phyloP scores from a whole-genome alignment of 2,888 invertebrate species.

The Allacma fusca region DNA sequence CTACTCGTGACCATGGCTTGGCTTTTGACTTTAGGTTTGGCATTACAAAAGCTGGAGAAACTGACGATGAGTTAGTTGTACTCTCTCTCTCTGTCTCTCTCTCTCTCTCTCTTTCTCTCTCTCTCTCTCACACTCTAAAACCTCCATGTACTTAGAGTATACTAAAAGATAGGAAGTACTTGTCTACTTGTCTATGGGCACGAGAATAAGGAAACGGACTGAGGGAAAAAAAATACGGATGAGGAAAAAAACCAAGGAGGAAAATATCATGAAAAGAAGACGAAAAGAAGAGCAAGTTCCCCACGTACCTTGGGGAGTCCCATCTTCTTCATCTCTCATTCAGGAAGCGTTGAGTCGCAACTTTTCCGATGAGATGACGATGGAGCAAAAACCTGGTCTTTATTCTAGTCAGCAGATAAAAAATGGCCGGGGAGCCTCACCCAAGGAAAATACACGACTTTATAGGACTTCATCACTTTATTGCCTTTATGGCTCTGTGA shows the following conservation, averaged over 20 bases:
- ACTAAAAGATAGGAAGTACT: too few relatives aligned
- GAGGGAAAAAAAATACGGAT: constrained; percentile 26
- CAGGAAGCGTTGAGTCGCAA: constrained; percentile 55
- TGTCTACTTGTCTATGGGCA: too few relatives aligned
- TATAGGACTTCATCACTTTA: constrained; percentile 49
- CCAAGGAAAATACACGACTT: constrained; percentile 36
- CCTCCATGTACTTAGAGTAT: too few relatives aligned
- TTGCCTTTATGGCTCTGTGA: constrained; percentile 48
- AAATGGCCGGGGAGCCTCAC: constrained; percentile 37
- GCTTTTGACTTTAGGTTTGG: constrained; percentile 16
- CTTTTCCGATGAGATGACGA: constrained; percentile 56
- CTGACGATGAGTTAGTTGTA: constrained; percentile 21
- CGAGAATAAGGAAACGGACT: too few relatives aligned
- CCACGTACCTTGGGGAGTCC: constrained; percentile 46
- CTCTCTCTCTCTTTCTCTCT: too few relatives aligned
- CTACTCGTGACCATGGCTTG: constrained; percentile 16
- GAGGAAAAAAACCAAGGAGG: constrained; percentile 22
- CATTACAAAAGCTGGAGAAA: constrained; percentile 27
- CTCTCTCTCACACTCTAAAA: too few relatives aligned
- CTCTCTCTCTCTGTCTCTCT: too few relatives aligned
- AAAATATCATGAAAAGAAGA: background rate
- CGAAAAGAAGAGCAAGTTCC: constrained; percentile 27
- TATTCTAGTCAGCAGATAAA: constrained; percentile 54
- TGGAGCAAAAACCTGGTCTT: constrained; percentile 48
- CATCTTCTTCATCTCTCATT: constrained; percentile 51